Conservation (phyloP, 2,113 vertebrate genomes). For the Scomber japonicus region DNA sequence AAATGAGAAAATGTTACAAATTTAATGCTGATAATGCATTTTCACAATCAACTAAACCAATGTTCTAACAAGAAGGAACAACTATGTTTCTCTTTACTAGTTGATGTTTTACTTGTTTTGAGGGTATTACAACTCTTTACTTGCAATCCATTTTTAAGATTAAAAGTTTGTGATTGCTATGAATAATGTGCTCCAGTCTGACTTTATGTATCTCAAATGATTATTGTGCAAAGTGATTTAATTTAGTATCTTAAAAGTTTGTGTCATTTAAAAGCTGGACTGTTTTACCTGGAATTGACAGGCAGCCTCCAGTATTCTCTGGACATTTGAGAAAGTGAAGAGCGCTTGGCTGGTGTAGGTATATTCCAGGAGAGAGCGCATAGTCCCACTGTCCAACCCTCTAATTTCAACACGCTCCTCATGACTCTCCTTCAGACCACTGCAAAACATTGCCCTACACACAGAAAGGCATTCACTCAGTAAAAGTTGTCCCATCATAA, state of each 20-base stretch:
- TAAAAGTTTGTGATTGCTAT: background rate
- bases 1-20: background rate
- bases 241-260: background rate
- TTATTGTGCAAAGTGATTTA: background rate
- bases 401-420: constrained; percentile 93
- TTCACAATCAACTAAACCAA: background rate
- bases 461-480: constrained; percentile 15
- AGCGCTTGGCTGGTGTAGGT: constrained; percentile 94
- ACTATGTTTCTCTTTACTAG: no score
- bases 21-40: background rate
- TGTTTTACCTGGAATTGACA: constrained; percentile 93
- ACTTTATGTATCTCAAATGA: background rate
- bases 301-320: constrained; percentile 93
- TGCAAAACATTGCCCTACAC: constrained; percentile 97
- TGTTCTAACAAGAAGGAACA: background rate
- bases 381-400: constrained; percentile 92
- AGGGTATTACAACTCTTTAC: background rate
- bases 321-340: constrained; percentile 94
- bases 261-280: constrained; percentile 23
- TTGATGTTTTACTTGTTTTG: no score
- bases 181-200: background rate
- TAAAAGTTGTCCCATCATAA: background rate
- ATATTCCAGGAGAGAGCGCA: constrained; percentile 93
- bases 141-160: background rate
- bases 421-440: constrained; percentile 93